phyloP scores from a whole-genome alignment of 2,888 invertebrate genomes.

The Brassicogethes aeneus region DNA sequence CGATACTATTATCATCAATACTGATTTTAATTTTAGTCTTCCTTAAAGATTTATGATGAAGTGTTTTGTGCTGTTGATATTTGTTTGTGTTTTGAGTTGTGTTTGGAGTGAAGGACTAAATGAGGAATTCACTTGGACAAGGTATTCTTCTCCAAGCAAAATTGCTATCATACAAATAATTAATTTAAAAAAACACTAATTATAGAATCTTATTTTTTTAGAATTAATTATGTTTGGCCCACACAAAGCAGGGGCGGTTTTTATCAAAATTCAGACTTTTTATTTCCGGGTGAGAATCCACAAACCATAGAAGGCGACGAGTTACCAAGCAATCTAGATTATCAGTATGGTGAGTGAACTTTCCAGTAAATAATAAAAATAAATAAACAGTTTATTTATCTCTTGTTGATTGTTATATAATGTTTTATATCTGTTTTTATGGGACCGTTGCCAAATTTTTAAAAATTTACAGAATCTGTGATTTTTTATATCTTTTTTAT shows the following conservation, averaged over 20 bases:
- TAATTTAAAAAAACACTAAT: not conserved
- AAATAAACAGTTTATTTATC: not conserved
- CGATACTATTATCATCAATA: too few relatives aligned
- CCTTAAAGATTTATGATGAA: too few relatives aligned
- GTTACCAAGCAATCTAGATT: slow-evolving; percentile 2
- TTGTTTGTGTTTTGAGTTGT: slow-evolving; percentile 6
- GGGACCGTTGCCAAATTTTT: too few relatives aligned
- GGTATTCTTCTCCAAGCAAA: too few relatives aligned
- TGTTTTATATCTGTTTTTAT: too few relatives aligned
- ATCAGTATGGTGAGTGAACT: slow-evolving; percentile 14
- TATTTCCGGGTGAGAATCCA: slow-evolving; percentile 6
- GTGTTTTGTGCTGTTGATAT: too few relatives aligned
- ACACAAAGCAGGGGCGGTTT: not conserved
- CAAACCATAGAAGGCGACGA: not conserved
- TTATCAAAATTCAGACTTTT: slow-evolving; percentile 2
- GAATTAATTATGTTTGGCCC: slow-evolving; percentile 5
- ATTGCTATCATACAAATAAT: not conserved
- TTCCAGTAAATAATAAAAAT: not conserved
- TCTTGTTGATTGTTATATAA: too few relatives aligned
- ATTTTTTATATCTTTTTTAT: too few relatives aligned
- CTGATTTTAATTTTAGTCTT: too few relatives aligned
- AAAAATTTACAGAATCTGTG: too few relatives aligned
- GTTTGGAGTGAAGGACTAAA: slow-evolving; percentile 24
- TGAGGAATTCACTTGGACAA: slow-evolving; percentile 37
- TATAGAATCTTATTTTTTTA: not conserved